Conservation (phyloP, 2,888 invertebrate species). For the Caradrina kadenii region DNA sequence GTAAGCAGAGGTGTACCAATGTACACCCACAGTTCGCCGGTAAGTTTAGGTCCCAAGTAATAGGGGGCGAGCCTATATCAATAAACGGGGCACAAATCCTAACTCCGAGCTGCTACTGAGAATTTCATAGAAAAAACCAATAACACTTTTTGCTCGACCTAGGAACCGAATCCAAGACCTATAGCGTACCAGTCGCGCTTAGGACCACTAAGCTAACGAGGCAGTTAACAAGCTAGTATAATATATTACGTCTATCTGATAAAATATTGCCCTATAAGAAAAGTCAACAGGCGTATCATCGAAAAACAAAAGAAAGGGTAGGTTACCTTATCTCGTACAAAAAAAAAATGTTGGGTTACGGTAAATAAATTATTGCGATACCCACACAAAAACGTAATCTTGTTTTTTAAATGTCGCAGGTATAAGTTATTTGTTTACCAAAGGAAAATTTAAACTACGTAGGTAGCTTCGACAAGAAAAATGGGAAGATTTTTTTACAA, state of each 20-base stretch:
- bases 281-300: constrained; percentile 21
- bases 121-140: no score
- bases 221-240: neutral
- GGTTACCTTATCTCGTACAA: neutral
- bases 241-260: constrained; percentile 3
- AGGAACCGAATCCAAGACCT: no score
- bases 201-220: no score
- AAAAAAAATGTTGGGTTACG: neutral
- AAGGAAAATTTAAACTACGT: neutral
- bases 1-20: no score
- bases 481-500: neutral
- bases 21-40: no score
- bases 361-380: constrained; percentile 2
- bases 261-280: constrained; percentile 25
- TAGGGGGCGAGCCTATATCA: no score
- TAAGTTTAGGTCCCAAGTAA: no score
- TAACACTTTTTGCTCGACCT: no score
- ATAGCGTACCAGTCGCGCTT: no score
- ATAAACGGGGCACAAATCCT: no score
- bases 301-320: constrained; percentile 7
- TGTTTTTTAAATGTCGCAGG: neutral
- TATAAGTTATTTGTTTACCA: neutral
- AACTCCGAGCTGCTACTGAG: no score
- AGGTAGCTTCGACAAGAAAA: neutral
- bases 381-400: neutral